These are phyloP conservation scores for Coracias cyanogaster DNA, from an alignment of 2,797 vertebrate species.

Conservation along the genomic window DNA sequence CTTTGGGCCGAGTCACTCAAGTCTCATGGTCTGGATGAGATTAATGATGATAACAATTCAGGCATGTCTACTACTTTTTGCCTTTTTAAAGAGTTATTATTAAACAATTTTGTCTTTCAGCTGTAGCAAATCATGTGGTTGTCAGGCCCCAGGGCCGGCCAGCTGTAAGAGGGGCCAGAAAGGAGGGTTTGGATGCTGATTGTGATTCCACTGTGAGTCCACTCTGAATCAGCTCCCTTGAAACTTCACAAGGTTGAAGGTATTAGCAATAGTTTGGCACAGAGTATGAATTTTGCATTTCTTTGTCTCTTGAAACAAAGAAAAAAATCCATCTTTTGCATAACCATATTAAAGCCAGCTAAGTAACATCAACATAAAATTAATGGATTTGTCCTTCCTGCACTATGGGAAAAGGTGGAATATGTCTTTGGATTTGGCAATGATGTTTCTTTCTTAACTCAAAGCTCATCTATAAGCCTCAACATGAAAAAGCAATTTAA, in stretches of 20 bases:
- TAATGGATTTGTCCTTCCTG: background rate
- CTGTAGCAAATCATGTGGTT: conserved; percentile 49
- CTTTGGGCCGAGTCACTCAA: conserved; percentile 63
- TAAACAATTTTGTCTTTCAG: conserved; percentile 70
- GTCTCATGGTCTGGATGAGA: conserved; percentile 47
- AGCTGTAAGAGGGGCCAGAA: background rate
- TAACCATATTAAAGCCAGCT: background rate
- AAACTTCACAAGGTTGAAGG: background rate
- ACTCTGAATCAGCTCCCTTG: background rate
- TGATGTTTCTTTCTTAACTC: background rate
- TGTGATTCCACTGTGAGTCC: background rate
- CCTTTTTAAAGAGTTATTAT: conserved; percentile 19
- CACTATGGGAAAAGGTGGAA: background rate
- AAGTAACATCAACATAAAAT: background rate
- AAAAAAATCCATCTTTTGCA: background rate
- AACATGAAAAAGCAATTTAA: background rate
- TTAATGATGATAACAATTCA: conserved; percentile 45
- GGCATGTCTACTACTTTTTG: conserved; percentile 18
- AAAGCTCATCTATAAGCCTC: background rate
- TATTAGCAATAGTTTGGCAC: background rate
- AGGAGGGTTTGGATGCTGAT: background rate
- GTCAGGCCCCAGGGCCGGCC: background rate
- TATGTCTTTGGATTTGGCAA: background rate
- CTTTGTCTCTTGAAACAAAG: background rate
- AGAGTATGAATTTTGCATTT: background rate